These are phyloP conservation scores for Choloepus hoffmanni DNA, from an alignment of 2,113 vertebrate genomes.

Conservation along the genomic window DNA sequence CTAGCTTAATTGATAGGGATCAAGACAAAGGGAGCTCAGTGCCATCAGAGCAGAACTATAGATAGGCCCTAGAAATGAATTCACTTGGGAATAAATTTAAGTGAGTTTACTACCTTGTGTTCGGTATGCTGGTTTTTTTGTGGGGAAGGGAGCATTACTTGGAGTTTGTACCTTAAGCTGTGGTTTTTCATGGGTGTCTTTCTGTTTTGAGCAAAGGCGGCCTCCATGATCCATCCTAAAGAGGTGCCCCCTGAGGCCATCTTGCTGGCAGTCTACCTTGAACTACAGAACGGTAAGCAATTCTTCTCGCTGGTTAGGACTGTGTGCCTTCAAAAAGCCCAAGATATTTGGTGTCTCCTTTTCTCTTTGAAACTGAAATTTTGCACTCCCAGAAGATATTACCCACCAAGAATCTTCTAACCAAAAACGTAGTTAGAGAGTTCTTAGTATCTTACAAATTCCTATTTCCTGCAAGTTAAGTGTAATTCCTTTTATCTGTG, in stretches of 20 bases:
- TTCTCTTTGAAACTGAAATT: neutral
- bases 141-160: neutral
- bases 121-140: neutral
- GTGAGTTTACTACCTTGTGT: neutral
- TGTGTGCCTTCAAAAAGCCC: neutral
- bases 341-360: neutral
- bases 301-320: neutral
- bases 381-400: neutral
- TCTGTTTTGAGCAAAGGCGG: conserved; percentile 89
- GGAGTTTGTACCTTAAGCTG: neutral
- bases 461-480: neutral
- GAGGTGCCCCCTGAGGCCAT: conserved; percentile 99
- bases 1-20: neutral
- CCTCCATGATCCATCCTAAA: conserved; percentile 95
- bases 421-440: neutral
- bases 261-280: conserved; percentile 96
- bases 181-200: neutral
- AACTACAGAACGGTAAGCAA: conserved; percentile 95
- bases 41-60: neutral
- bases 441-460: neutral
- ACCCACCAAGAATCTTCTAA: neutral
- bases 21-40: neutral
- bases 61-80: neutral
- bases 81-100: neutral
- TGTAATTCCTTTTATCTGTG: neutral